phyloP scores from a whole-genome alignment of 2,797 vertebrate species.

The Danio kyathit region DNA sequence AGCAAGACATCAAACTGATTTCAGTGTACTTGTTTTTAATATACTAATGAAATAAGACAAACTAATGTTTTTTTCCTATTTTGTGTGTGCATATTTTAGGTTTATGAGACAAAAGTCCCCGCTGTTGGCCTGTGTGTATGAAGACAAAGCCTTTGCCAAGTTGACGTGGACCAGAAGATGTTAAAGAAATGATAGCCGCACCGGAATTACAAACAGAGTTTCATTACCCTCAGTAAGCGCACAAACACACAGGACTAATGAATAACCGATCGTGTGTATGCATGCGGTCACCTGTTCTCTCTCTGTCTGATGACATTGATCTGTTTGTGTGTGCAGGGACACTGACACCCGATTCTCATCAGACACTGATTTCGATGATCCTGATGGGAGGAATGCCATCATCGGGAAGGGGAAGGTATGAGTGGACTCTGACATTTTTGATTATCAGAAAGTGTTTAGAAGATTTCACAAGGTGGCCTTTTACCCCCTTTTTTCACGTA shows the following conservation, averaged over 20 bases:
- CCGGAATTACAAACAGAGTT: conserved; percentile 78
- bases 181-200: conserved; percentile 82
- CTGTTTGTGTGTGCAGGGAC: conserved; percentile 81
- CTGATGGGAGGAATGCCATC: conserved; percentile 89
- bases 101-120: conserved; percentile 70
- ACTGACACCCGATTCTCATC: conserved; percentile 94
- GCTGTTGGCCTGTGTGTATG: conserved; percentile 74
- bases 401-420: conserved; percentile 89
- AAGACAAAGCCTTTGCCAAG: conserved; percentile 85
- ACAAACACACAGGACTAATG: conserved; percentile 58
- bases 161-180: conserved; percentile 86
- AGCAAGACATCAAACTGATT: neutral
- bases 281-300: neutral
- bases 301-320: neutral
- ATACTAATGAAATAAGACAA: neutral
- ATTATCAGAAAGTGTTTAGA: neutral
- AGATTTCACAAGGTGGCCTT: conserved; percentile 14
- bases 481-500: conserved; percentile 1
- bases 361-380: conserved; percentile 96
- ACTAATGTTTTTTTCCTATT: neutral
- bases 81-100: conserved; percentile 20
- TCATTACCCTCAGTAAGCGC: conserved; percentile 79
- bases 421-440: conserved; percentile 16
- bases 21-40: neutral
- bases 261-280: neutral